phyloP scores from a whole-genome alignment of 2,888 invertebrate species.

The Blera fallax region DNA sequence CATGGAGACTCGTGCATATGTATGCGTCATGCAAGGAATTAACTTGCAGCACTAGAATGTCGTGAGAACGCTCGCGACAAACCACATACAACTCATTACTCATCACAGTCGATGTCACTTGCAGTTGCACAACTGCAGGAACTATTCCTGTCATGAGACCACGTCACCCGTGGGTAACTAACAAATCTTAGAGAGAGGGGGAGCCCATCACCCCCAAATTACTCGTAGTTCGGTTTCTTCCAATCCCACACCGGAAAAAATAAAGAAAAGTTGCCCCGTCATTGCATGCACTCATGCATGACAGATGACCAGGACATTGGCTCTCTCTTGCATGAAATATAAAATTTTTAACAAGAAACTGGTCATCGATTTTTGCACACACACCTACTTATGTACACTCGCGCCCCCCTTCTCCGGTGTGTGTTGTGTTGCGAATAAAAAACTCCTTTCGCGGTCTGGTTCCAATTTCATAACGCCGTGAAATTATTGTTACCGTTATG shows the following conservation, averaged over 20 bases:
- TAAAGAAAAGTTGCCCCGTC: not conserved
- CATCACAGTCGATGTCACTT: constrained; percentile 13
- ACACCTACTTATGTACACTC: constrained; percentile 9
- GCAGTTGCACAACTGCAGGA: not conserved
- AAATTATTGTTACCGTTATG: constrained; percentile 63
- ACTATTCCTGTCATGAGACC: constrained; percentile 25
- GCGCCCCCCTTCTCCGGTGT: not conserved
- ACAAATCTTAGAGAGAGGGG: not conserved
- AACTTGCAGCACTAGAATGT: constrained; percentile 58
- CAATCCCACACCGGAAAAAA: constrained; percentile 8
- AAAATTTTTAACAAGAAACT: constrained; percentile 30
- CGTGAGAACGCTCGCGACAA: constrained; percentile 28
- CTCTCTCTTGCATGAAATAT: constrained; percentile 11
- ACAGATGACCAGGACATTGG: constrained; percentile 52
- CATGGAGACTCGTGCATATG: constrained; percentile 1
- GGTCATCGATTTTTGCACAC: constrained; percentile 51
- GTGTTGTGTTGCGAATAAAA: constrained; percentile 18
- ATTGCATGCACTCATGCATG: constrained; percentile 41
- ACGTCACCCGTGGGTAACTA: constrained; percentile 42
- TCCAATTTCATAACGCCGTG: constrained; percentile 60
- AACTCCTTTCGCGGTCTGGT: constrained; percentile 54
- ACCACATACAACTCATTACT: constrained; percentile 46
- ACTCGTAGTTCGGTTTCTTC: constrained; percentile 4
- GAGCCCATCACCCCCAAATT: constrained; percentile 14
- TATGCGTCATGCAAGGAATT: constrained; percentile 66